A percentile compares a stretch with the other conserved stretches of the same genome.
These are phyloP conservation scores for Ridgeia piscesae DNA, from an alignment of 1,140 invertebrate genomes.

Conservation along the genomic window DNA sequence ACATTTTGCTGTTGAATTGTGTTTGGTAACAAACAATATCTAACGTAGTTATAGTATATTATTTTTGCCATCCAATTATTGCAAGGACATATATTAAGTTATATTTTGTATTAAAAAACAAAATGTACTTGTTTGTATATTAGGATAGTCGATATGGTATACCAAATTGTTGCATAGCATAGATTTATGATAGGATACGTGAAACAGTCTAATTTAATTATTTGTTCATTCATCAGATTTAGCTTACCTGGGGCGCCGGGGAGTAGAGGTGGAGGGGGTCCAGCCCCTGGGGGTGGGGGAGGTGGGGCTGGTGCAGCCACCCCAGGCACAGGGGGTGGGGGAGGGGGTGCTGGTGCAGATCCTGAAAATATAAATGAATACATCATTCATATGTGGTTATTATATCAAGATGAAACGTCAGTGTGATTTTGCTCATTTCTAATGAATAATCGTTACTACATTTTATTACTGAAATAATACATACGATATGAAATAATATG, in stretches of 20 bases:
- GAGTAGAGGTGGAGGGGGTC: conserved; percentile 54
- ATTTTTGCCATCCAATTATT: not conserved
- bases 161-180: too few relatives aligned
- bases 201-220: not conserved
- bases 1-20: not conserved
- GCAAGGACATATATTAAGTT: not conserved
- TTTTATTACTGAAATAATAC: not conserved
- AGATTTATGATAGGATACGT: not conserved
- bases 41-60: not conserved
- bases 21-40: not conserved
- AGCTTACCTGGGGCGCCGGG: conserved; percentile 12
- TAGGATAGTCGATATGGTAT: not conserved
- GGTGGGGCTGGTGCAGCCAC: conserved; percentile 40
- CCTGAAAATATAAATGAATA: not conserved
- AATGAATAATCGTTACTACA: not conserved
- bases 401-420: not conserved
- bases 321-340: conserved; percentile 36
- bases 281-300: conserved; percentile 38
- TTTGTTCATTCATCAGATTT: not conserved
- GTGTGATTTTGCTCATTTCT: not conserved
- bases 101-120: not conserved
- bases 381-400: not conserved
- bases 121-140: not conserved
- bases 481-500: not conserved
- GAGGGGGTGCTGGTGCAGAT: conserved; percentile 58